Conservation (phyloP, 2,888 invertebrate species). For the Orthosia incerta region DNA sequence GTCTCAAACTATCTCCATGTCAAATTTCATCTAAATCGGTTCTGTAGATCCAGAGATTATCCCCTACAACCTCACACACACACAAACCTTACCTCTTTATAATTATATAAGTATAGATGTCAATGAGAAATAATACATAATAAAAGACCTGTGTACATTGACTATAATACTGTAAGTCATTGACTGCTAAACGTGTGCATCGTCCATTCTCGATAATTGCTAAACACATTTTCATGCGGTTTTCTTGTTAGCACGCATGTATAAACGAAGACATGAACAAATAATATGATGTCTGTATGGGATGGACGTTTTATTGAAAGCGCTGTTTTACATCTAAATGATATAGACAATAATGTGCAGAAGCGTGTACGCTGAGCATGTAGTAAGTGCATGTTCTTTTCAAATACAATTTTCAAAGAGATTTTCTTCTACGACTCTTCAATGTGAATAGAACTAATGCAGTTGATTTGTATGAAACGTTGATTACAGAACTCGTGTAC, state of each 20-base stretch:
- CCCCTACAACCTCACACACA: too few species aligned
- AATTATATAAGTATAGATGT: conserved; percentile 17
- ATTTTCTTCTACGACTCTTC: neutral
- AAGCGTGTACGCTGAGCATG: neutral
- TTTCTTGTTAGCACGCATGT: conserved; percentile 33
- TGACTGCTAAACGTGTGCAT: conserved; percentile 37
- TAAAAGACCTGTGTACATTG: conserved; percentile 7
- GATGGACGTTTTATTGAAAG: conserved; percentile 4
- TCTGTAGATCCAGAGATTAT: too few species aligned
- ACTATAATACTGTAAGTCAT: conserved; percentile 37
- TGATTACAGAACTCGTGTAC: too few species aligned
- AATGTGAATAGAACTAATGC: neutral
- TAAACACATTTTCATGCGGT: conserved; percentile 43
- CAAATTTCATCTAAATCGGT: too few species aligned
- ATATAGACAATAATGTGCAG: neutral
- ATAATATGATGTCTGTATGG: conserved; percentile 22
- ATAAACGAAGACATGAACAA: conserved; percentile 23
- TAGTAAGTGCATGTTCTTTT: neutral
- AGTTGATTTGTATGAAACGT: conserved; percentile 6
- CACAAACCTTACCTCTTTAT: too few species aligned
- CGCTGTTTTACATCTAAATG: neutral
- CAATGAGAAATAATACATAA: too few species aligned
- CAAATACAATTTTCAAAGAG: neutral
- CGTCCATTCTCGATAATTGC: conserved; percentile 33
- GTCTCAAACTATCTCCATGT: too few species aligned